phyloP scores from a whole-genome alignment of 2,797 vertebrate genomes.

The Eurystomus glaucurus region DNA sequence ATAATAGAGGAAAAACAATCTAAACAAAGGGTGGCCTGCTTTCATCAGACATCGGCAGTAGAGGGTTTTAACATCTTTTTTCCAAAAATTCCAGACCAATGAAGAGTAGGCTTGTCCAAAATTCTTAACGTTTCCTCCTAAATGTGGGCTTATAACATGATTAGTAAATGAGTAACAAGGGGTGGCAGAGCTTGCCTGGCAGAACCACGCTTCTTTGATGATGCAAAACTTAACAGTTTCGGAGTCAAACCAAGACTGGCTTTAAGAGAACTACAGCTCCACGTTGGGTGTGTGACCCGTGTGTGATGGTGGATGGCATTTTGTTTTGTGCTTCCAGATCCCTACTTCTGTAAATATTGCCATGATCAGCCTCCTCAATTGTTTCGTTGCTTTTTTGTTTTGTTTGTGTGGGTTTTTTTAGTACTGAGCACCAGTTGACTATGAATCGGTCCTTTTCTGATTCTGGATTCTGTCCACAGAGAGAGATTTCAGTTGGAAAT shows the following conservation, averaged over 20 bases:
- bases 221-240: not conserved
- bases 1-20: not conserved
- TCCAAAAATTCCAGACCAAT: not conserved
- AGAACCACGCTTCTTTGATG: not conserved
- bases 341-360: not conserved
- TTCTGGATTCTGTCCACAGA: slow-evolving; percentile 55
- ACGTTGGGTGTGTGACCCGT: not conserved
- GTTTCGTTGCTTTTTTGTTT: not conserved
- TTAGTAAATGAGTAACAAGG: not conserved
- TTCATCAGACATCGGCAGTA: not conserved
- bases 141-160: not conserved
- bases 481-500: slow-evolving; percentile 66
- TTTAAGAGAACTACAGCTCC: slow-evolving; percentile 17
- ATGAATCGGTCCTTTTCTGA: slow-evolving; percentile 47
- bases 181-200: not conserved
- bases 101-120: not conserved
- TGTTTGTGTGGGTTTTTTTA: not conserved
- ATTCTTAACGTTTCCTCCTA: not conserved
- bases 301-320: not conserved
- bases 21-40: not conserved
- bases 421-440: slow-evolving; percentile 80
- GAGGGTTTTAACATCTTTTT: not conserved
- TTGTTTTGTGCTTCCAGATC: slow-evolving; percentile 48
- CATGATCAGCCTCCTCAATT: not conserved
- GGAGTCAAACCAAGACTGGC: not conserved